Evolutionary conservation across 2,888 invertebrate species (phyloP).

Genomic region (Leucophenga montana): DNA sequence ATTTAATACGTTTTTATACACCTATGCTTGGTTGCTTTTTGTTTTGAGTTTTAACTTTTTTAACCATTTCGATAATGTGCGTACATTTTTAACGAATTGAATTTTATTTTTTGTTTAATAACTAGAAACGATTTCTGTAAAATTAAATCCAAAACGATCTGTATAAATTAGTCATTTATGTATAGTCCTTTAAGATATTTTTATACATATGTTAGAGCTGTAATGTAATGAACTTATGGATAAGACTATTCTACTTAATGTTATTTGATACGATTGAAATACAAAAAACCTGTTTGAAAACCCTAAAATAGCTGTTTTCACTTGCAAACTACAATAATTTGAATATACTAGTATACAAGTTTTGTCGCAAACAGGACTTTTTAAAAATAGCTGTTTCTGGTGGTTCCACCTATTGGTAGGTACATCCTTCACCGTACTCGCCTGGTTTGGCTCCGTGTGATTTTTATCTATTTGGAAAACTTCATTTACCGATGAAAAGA

Average conservation of each 20-base stretch:
- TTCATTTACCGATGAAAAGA: no score
- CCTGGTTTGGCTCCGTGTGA: no score
- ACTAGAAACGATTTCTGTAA: constrained; percentile 13
- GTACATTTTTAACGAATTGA: constrained; percentile 16
- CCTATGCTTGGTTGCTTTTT: background rate
- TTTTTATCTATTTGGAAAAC: no score
- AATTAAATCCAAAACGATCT: background rate
- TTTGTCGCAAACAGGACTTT: no score
- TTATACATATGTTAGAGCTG: background rate
- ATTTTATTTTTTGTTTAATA: background rate
- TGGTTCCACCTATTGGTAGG: no score
- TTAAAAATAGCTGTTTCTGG: no score
- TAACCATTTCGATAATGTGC: background rate
- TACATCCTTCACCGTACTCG: no score
- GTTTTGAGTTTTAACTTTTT: background rate
- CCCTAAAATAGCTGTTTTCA: no score
- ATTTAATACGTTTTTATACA: background rate
- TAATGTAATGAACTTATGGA: constrained; percentile 17
- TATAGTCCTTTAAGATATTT: constrained; percentile 18
- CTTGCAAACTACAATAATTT: no score
- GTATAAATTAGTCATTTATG: constrained; percentile 15
- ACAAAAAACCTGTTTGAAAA: constrained; percentile 12
- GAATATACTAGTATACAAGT: no score
- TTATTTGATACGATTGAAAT: constrained; percentile 23
- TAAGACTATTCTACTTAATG: constrained; percentile 27